Evolutionary conservation across 30 jellyfish, hydroid and myxozoan species (phyloP), one percentile per base, ranked within the genome.

Genomic region (Chironex yamaguchii): DNA sequence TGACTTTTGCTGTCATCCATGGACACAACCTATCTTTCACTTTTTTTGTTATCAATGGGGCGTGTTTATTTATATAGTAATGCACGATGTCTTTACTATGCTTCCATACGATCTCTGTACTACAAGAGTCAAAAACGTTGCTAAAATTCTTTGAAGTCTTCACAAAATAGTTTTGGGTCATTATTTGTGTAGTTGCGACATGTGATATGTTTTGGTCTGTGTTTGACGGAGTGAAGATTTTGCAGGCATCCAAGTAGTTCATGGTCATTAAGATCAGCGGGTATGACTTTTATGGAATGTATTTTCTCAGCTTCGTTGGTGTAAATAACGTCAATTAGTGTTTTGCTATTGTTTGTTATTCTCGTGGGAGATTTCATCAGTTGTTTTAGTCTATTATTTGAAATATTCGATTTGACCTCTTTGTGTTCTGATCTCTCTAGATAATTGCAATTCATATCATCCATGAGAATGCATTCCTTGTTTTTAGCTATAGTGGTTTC

Each of bases 21-120:
- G 75, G 88, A 50, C 76, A 48, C 12, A 75, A 76, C 53, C 79
- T 75, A n/a, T 76, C 88, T 51, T 75, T 73, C 97, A 90, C 77
- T 23, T 42, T 52, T 27, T 69, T 22, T 34, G 79, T 42, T 29
- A 27, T 20, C 79, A 75, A 3, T 20, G 88, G 88, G 24, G 88
- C 76, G 31, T 75, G 75, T 26, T 75, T 75, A 29, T 75, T 31
- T 49, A 75, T 48, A 26, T 27, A 48, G 27, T 48, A 28, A 25
- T 2, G 4, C 30, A 75, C 28, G 58, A 75, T 75, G 3, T 21
- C 3, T 48, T 75, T 75, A 24, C 49, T 27, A 48, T 48, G 52
- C 25, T 1, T 26, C 88, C 50, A 75, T 49, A 76, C 88, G 0
- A 4, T 4, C 1, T 73, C 21, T 73, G 79, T 27, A 73, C 80